phyloP scores from a whole-genome alignment of 2,113 vertebrate genomes.

The Sturnira hondurensis region DNA sequence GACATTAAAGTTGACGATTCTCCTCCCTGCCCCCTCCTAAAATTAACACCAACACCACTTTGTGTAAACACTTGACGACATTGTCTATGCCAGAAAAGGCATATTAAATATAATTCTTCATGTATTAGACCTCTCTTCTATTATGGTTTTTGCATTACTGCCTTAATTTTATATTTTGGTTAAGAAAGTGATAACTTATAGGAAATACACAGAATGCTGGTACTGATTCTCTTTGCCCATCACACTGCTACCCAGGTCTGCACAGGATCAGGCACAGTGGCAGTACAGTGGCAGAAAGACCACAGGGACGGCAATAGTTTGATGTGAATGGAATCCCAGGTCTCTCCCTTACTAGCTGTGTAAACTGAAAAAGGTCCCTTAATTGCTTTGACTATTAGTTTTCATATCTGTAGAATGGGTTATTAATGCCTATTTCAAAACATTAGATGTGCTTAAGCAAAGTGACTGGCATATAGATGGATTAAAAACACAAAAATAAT shows the following conservation, averaged over 20 bases:
- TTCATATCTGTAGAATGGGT: not conserved
- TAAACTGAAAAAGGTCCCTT: not conserved
- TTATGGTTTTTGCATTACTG: not conserved
- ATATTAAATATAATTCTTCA: not conserved
- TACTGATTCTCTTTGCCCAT: not conserved
- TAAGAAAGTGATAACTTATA: not conserved
- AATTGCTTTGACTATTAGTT: not conserved
- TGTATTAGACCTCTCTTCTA: not conserved
- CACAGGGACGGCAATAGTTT: not conserved
- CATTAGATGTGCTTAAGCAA: not conserved
- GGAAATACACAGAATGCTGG: not conserved
- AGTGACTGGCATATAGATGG: not conserved
- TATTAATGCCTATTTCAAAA: not conserved
- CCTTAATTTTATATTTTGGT: not conserved
- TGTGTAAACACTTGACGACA: not conserved
- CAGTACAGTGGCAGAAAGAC: accelerated
- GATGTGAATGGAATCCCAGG: not conserved
- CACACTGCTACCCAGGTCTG: not conserved
- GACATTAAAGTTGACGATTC: not conserved
- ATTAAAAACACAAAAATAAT: not conserved
- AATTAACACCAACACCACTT: not conserved
- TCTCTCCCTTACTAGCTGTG: not conserved
- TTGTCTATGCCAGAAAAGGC: not conserved
- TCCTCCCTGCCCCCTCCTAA: not conserved
- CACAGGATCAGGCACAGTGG: too few relatives aligned